These are phyloP conservation scores for Heliangelus exortis DNA, from an alignment of 2,797 vertebrate species.

Conservation along the genomic window DNA sequence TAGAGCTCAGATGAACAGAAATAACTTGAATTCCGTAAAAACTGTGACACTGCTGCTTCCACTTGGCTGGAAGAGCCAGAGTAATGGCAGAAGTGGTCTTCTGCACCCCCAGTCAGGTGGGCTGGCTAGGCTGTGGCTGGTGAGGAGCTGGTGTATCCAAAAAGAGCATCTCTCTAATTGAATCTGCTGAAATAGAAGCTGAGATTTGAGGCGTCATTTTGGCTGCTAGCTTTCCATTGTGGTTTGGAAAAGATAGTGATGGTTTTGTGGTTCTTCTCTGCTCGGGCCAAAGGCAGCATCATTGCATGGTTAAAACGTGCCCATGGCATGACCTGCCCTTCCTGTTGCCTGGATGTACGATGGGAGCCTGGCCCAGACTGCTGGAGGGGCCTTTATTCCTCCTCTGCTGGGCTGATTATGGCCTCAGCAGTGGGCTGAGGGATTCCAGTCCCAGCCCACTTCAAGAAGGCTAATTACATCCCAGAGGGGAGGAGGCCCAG, in stretches of 20 bases:
- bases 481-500: slow-evolving; percentile 10
- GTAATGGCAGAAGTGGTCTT: neutral
- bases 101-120: neutral
- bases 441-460: slow-evolving; percentile 54
- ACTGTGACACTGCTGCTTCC: neutral
- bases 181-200: slow-evolving; percentile 67
- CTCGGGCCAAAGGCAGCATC: slow-evolving; percentile 33
- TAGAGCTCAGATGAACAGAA: slow-evolving; percentile 8
- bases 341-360: slow-evolving; percentile 5
- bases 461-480: slow-evolving; percentile 59
- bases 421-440: slow-evolving; percentile 23
- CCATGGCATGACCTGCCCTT: slow-evolving; percentile 59
- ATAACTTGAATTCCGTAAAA: slow-evolving; percentile 21
- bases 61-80: neutral
- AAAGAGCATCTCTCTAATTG: slow-evolving; percentile 62
- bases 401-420: slow-evolving; percentile 28
- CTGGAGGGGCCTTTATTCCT: slow-evolving; percentile 60
- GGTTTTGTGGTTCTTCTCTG: slow-evolving; percentile 66
- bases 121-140: neutral
- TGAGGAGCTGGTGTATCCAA: neutral
- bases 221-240: slow-evolving; percentile 60
- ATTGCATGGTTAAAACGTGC: neutral
- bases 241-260: slow-evolving; percentile 64
- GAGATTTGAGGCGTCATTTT: slow-evolving; percentile 69
- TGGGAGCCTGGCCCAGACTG: slow-evolving; percentile 39